These are phyloP conservation scores for Epizoanthus illoricatus DNA, from an alignment of 92 coral and sea anemone species.

Conservation along the genomic window DNA sequence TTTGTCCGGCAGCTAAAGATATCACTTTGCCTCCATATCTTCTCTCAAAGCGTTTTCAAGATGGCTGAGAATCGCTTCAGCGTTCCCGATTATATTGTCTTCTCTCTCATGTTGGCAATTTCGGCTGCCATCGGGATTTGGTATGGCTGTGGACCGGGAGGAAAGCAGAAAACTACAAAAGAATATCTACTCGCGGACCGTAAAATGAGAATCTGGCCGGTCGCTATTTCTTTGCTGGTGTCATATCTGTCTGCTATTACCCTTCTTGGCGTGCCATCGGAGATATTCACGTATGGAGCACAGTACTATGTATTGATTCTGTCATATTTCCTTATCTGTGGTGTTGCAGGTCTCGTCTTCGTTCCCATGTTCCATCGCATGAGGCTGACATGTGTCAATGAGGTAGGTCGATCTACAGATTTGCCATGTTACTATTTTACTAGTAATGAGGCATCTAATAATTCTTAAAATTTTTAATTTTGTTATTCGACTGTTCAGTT, in stretches of 20 bases:
- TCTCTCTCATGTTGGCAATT: constrained; percentile 74
- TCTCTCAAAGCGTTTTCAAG: no score
- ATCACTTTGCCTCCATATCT: no score
- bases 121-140: constrained; percentile 85
- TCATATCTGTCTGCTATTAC: constrained; percentile 88
- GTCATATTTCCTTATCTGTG: constrained; percentile 73
- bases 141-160: constrained; percentile 91
- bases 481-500: no score
- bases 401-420: constrained; percentile 50
- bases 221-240: constrained; percentile 78
- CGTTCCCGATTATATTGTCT: constrained; percentile 76
- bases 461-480: no score
- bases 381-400: constrained; percentile 78
- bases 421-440: no score
- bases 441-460: no score
- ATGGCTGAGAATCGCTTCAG: constrained; percentile 46
- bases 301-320: constrained; percentile 78
- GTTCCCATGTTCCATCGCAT: constrained; percentile 84
- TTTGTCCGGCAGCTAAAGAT: no score
- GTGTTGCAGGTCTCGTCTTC: constrained; percentile 66
- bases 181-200: constrained; percentile 86
- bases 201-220: constrained; percentile 70
- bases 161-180: constrained; percentile 79
- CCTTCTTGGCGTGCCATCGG: constrained; percentile 88
- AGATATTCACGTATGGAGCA: constrained; percentile 91